Percentiles rank a stretch among this genome's conserved stretches.
phyloP scores from a whole-genome alignment of 2,888 invertebrate genomes.

The Acronicta aceris region DNA sequence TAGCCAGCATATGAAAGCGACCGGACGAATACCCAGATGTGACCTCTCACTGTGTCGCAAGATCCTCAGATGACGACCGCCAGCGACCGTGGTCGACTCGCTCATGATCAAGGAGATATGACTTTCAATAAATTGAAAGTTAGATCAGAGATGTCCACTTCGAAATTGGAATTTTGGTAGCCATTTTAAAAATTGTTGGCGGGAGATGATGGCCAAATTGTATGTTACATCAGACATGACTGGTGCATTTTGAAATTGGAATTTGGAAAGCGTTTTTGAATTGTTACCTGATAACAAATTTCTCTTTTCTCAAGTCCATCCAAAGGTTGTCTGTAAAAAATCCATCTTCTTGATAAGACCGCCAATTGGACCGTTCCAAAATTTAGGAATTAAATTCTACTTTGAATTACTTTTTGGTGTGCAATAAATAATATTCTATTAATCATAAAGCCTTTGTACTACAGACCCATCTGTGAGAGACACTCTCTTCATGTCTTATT shows the following conservation, averaged over 20 bases:
- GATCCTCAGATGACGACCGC: constrained; percentile 15
- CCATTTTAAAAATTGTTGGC: background rate
- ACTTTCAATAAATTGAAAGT: constrained; percentile 56
- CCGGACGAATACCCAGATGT: constrained; percentile 19
- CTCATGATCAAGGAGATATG: constrained; percentile 51
- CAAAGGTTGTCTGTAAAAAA: no score
- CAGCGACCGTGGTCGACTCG: constrained; percentile 20
- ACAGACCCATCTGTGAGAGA: background rate
- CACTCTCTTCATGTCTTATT: constrained; percentile 12
- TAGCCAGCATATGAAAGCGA: constrained; percentile 32
- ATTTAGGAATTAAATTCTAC: no score
- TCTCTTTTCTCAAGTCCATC: no score
- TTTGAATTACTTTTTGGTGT: no score
- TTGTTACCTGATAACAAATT: no score
- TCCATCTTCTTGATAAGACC: no score
- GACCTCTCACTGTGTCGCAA: constrained; percentile 51
- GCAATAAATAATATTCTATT: no score
- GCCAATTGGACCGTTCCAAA: no score
- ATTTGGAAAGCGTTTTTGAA: no score
- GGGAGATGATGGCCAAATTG: background rate
- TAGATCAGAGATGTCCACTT: constrained; percentile 12
- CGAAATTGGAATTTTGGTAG: constrained; percentile 8
- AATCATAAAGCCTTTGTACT: no score
- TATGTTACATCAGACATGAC: no score
- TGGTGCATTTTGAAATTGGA: no score